These are phyloP conservation scores for Rattus rattus DNA, from an alignment of 2,113 vertebrate genomes.

Conservation along the genomic window DNA sequence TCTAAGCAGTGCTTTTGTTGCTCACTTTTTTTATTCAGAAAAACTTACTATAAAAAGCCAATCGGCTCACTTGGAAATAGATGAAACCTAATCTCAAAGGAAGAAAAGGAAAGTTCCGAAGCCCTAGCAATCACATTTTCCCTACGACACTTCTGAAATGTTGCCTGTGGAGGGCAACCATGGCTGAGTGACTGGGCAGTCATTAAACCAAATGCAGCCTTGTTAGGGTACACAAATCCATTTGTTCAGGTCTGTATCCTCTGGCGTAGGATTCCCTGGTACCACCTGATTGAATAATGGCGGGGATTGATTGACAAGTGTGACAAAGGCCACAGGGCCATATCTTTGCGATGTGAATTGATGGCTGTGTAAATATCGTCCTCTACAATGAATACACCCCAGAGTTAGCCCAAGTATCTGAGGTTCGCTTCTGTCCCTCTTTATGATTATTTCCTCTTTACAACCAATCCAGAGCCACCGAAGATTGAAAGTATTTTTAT, in stretches of 20 bases:
- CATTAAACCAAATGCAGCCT: slow-evolving; percentile 5
- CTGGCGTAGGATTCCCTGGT: background rate
- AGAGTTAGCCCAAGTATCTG: slow-evolving; percentile 33
- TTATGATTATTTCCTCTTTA: background rate
- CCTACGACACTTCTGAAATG: slow-evolving; percentile 46
- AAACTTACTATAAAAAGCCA: slow-evolving; percentile 26
- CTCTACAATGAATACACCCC: background rate
- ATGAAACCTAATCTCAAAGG: slow-evolving; percentile 41
- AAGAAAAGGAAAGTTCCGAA: slow-evolving; percentile 7
- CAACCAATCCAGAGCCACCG: background rate
- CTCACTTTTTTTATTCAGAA: background rate
- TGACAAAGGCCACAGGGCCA: slow-evolving; percentile 50
- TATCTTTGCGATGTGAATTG: slow-evolving; percentile 36
- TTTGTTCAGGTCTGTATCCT: slow-evolving; percentile 3
- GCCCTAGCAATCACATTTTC: background rate
- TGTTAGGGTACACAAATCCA: slow-evolving; percentile 24
- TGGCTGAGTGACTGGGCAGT: background rate
- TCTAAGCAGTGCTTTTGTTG: background rate
- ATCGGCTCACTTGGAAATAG: background rate
- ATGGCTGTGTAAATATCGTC: slow-evolving; percentile 54
- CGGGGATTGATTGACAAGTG: slow-evolving; percentile 45
- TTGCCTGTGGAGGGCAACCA: background rate
- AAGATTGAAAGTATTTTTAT: slow-evolving; percentile 45
- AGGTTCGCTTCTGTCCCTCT: slow-evolving; percentile 52
- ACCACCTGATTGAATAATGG: slow-evolving; percentile 31